Base-by-base conservation (phyloP, 2,113 vertebrate genomes). In the Eleginops maclovinus region DNA sequence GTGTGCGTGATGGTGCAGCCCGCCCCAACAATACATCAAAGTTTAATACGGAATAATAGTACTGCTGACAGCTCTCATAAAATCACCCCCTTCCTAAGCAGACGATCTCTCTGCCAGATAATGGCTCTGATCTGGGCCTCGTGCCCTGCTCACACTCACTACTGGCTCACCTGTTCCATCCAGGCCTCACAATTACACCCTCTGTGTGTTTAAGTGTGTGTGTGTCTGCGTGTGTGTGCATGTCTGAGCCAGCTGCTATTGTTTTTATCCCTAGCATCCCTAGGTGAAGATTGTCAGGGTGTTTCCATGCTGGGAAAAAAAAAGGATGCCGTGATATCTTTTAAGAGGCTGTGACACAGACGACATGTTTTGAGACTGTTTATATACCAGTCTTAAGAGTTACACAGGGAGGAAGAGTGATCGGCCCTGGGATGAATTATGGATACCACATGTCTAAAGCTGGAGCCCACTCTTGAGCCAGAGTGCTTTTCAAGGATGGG, bases 361-460 rank as follows among this genome's bases (percentile, higher is more conserved):
- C 36, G 6, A 81, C 51, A 63, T 59, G 62, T 88, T 89, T 89
- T 85, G 75, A 89, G 85, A 81, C 78, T 90, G 88, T 94, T 93
- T 93, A 90, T 91, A 85, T 83, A 77, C 75, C 88, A 76, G 84
- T 60, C 82, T 84, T 51, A 67, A 88, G 89, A 93, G 79, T 88
- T 85, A 71, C 78, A 81, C 79, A 68, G 73, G 59, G 82, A 83
- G 84, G 86, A 82, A 86, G 89, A 87, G 84, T 49, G 84, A 92
- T 92, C 69, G 65, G 73, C 89, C 82, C 86, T 56, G 28, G 86
- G 87, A 90, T 93, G 90, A 94, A 94, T 93, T 93, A 93, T 94
- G 93, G 86, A 93, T 89, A 88, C 84, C 87, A 90, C 88, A 91
- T 90, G 90, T 91, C 91, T 86, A 85, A 83, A 89, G 92, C 87